A percentile compares a stretch with the other conserved stretches of the same genome.
phyloP scores from a whole-genome alignment of 2,113 vertebrate genomes.

The Xenopus borealis region DNA sequence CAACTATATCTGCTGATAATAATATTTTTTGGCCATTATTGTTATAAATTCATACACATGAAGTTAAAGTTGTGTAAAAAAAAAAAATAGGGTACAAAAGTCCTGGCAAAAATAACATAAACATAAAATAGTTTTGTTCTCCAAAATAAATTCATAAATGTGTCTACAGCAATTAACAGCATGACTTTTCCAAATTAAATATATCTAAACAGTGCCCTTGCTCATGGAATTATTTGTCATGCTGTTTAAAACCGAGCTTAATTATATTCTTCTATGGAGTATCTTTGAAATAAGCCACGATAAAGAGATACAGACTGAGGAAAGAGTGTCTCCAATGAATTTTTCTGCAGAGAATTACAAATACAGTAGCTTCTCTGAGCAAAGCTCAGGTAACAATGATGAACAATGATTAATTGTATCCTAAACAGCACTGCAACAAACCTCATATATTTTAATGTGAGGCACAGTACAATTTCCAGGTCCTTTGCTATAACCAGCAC shows the following conservation, averaged over 20 bases:
- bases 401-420: conserved; percentile 36
- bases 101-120: too few species aligned
- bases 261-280: conserved; percentile 40
- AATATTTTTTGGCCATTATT: too few species aligned
- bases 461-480: background rate
- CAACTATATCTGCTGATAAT: too few species aligned
- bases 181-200: conserved; percentile 33
- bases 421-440: conserved; percentile 19
- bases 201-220: conserved; percentile 23
- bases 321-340: conserved; percentile 34
- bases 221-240: conserved; percentile 34
- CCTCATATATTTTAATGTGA: conserved; percentile 21
- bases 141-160: conserved; percentile 20
- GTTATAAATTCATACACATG: too few species aligned
- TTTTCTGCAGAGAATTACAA: conserved; percentile 43
- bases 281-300: conserved; percentile 19
- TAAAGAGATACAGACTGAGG: conserved; percentile 39
- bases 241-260: conserved; percentile 31
- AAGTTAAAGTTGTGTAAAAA: too few species aligned
- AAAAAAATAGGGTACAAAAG: too few species aligned
- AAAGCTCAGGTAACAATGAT: conserved; percentile 35
- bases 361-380: conserved; percentile 39
- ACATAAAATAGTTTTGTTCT: background rate
- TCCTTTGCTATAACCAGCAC: background rate
- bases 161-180: conserved; percentile 12